A percentile compares a stretch with the other conserved stretches of the same genome.
Evolutionary conservation across 1,140 invertebrate species (phyloP).

Genomic region (Stegodyphus dumicola): DNA sequence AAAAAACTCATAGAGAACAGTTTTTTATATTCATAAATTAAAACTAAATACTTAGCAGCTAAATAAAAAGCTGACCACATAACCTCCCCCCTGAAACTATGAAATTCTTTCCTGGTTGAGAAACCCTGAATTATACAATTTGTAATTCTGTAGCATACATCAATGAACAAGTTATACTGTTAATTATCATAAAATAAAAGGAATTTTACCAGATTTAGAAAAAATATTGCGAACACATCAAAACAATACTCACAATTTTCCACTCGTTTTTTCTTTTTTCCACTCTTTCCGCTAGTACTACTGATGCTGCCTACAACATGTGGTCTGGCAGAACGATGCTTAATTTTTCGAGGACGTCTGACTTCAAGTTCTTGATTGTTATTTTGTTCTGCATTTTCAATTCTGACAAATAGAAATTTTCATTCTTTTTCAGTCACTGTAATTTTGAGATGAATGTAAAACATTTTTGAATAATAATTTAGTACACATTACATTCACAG

Average conservation of each 20-base stretch:
- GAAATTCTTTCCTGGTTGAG: no score
- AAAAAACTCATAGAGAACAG: no score
- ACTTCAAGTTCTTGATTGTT: constrained; percentile 12
- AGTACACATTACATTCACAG: not conserved
- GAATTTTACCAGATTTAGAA: no score
- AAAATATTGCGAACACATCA: no score
- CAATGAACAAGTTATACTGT: no score
- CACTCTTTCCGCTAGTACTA: constrained; percentile 51
- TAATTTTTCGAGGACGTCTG: constrained; percentile 31
- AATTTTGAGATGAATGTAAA: not conserved
- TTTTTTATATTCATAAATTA: no score
- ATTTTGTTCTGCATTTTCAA: constrained; percentile 28
- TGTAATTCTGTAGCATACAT: no score
- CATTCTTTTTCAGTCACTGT: not conserved
- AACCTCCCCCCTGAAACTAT: no score
- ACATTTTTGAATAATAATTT: not conserved
- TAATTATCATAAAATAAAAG: no score
- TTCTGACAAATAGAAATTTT: constrained; percentile 29
- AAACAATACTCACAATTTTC: constrained; percentile 60
- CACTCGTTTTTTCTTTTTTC: constrained; percentile 62
- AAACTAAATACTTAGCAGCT: no score
- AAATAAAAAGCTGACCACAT: no score
- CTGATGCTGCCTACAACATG: constrained; percentile 34
- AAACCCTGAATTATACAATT: no score
- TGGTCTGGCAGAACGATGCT: constrained; percentile 42